phyloP scores from a whole-genome alignment of 2,113 vertebrate genomes.

The Gnathonemus echidnorhynchus region DNA sequence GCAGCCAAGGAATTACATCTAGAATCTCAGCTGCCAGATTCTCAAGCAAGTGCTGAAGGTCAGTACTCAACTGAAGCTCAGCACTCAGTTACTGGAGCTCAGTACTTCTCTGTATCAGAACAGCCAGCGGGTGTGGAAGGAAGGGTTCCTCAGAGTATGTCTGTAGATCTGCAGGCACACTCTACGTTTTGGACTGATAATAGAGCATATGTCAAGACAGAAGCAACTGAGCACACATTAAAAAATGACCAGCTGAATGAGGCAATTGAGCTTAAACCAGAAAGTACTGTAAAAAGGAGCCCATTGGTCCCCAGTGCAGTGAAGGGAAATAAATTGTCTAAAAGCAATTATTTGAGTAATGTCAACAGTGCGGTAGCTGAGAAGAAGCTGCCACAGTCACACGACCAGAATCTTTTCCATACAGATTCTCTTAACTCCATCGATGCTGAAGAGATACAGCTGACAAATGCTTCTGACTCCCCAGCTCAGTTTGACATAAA shows the following conservation, averaged over 20 bases:
- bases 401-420: constrained; percentile 39
- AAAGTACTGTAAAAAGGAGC: not conserved
- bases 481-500: constrained; percentile 21
- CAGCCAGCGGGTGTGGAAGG: constrained; percentile 7
- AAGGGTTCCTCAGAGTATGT: not conserved
- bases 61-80: constrained; percentile 10
- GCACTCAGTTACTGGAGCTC: not conserved
- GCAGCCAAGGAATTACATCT: constrained; percentile 1
- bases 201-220: not conserved
- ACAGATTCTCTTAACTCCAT: constrained; percentile 37
- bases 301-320: not conserved
- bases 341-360: not conserved
- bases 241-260: not conserved
- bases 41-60: constrained; percentile 6
- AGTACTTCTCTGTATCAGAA: constrained; percentile 1
- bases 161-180: not conserved
- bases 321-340: not conserved
- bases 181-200: not conserved
- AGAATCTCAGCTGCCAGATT: constrained; percentile 25
- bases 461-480: constrained; percentile 13
- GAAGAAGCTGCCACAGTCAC: not conserved
- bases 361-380: constrained; percentile 32
- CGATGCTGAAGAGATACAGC: constrained; percentile 18
- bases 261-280: not conserved
- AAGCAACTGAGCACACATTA: not conserved